Evolutionary conservation across 1,140 invertebrate species (phyloP), one percentile per base, ranked within the genome.

Genomic region (Holotrichia oblita): DNA sequence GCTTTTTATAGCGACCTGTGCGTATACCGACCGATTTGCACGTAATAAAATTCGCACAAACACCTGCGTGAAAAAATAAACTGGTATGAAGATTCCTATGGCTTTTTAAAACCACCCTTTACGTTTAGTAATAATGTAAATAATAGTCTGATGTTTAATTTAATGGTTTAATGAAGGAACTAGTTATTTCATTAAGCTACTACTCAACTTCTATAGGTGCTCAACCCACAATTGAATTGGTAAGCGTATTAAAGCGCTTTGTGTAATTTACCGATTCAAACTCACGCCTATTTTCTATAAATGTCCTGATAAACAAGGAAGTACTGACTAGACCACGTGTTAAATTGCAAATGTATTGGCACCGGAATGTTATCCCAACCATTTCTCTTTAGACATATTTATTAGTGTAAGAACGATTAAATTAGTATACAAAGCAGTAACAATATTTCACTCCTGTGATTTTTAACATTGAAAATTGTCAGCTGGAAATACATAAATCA

Each of bases 341-440:
- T 55, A 55, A 55, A 55, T 55, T 55, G 48, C 48, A n/a, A 55
- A 10, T 55, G 12, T 55, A 55, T 55, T 55, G 48, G 48, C 48
- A 55, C 6, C n/a, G 48, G 48, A 55, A 55, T 55, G 48, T 55
- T 55, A 55, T 55, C 17, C 17, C 48, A 17, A 55, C 48, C 14
- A n/a, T 55, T 55, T 17, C 48, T 55, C 48, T 55, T 34, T 17
- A 55, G 48, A 17, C 48, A 55, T 55, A 55, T 55, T 55, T 55
- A 55, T 55, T 55, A 17, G n/a, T 55, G n/a, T 55, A 55, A 17
- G 14, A n/a, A n/a, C 48, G 48, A 55, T 55, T 55, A 55, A 55
- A 55, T 55, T 55, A 55, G 48, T 55, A n/a, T 55, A 55, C 48
- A 55, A 55, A n/a, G 48, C 48, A 55, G 48, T 55, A 55, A 55